phyloP scores from a whole-genome alignment of 2,113 vertebrate species.

The Alectura lathami region DNA sequence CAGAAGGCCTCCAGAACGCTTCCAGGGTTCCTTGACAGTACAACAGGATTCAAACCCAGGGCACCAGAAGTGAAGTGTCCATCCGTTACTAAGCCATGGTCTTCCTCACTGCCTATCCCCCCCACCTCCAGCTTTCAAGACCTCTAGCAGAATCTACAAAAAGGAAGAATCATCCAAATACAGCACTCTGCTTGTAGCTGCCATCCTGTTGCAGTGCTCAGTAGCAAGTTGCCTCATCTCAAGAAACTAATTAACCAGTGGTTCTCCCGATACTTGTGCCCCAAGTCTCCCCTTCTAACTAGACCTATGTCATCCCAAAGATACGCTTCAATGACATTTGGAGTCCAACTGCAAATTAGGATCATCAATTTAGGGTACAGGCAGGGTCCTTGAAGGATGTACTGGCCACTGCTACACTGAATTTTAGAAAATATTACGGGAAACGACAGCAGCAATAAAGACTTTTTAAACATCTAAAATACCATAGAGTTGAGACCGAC shows the following conservation, averaged over 20 bases:
- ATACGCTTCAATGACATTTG: background rate
- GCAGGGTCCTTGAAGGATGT: background rate
- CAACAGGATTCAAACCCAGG: background rate
- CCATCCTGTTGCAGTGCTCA: background rate
- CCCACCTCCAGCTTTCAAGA: background rate
- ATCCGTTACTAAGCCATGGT: background rate
- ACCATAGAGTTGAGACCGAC: background rate
- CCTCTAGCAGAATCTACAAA: background rate
- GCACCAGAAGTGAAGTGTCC: background rate
- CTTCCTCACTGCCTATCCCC: background rate
- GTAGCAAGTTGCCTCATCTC: background rate
- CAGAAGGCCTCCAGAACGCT: background rate
- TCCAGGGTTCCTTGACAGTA: background rate
- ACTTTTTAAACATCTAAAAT: background rate
- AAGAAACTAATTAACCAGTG: background rate
- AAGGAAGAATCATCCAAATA: accelerated
- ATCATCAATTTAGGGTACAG: background rate
- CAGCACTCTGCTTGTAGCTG: background rate
- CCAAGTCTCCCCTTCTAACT: background rate
- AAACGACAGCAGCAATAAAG: background rate
- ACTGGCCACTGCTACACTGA: background rate
- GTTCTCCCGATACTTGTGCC: background rate
- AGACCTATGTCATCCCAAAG: background rate
- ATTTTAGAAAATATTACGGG: background rate
- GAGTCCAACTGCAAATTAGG: background rate